Evolutionary conservation across 1,140 invertebrate species (phyloP).

Genomic region (Scaptomyza graminum): DNA sequence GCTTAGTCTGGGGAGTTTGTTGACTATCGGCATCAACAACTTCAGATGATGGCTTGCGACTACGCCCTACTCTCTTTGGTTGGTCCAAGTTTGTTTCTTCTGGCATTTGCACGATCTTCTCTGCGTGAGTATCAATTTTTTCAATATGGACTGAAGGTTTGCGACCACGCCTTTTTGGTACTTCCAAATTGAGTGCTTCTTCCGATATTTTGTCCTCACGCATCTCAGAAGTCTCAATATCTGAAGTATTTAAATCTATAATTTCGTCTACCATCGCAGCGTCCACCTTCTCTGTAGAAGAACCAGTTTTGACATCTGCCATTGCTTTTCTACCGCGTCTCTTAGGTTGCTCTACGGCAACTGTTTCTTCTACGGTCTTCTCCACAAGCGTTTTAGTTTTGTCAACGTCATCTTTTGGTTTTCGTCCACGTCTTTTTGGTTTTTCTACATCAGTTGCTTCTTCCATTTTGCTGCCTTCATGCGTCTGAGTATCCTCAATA

Average conservation of each 20-base stretch:
- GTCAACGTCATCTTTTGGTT: neutral
- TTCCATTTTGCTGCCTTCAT: neutral
- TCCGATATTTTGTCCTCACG: neutral
- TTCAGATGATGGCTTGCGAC: constrained; percentile 25
- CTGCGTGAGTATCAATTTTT: neutral
- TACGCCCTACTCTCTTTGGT: constrained; percentile 28
- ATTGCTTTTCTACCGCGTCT: constrained; percentile 21
- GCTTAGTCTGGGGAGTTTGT: constrained; percentile 20
- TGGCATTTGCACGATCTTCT: neutral
- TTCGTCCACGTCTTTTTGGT: constrained; percentile 3
- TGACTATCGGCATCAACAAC: neutral
- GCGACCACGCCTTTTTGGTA: constrained; percentile 7
- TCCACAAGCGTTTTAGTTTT: neutral
- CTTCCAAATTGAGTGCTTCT: neutral
- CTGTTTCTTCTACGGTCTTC: neutral
- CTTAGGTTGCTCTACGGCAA: constrained; percentile 11
- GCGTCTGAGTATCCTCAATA: neutral
- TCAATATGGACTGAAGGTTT: constrained; percentile 14
- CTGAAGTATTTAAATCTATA: no score
- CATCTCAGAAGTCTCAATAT: no score
- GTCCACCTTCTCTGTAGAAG: neutral
- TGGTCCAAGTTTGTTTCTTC: neutral
- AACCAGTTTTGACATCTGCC: neutral
- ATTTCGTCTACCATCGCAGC: no score
- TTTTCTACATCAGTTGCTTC: neutral